Conservation (phyloP, 2,113 vertebrate genomes). For the Pituophis catenifer region DNA sequence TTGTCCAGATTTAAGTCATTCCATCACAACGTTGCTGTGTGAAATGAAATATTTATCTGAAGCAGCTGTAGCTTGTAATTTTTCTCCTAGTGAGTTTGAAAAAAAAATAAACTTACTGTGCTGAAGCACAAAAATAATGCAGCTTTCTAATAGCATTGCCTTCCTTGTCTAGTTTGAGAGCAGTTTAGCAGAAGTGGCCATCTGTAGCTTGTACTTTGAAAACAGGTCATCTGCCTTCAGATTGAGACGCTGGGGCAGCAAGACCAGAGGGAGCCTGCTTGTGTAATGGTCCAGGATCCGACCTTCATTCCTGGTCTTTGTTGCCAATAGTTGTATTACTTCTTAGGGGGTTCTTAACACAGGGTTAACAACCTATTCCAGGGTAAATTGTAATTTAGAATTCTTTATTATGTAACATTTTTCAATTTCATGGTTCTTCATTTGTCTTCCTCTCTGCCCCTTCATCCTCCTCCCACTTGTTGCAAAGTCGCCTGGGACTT, state of each 20-base stretch:
- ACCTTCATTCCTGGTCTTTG: background rate
- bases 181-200: background rate
- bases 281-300: background rate
- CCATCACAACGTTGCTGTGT: background rate
- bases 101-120: background rate
- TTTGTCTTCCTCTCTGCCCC: background rate
- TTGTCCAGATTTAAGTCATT: background rate
- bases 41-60: background rate
- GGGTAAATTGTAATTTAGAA: background rate
- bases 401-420: background rate
- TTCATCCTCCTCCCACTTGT: background rate
- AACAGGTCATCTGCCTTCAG: background rate
- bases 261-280: background rate
- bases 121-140: background rate
- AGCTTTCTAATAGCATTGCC: background rate
- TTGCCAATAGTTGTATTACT: background rate
- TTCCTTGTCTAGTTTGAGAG: background rate
- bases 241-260: background rate
- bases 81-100: background rate
- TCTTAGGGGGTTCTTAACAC: background rate
- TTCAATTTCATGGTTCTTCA: background rate
- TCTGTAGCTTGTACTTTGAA: background rate
- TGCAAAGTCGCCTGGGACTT: background rate
- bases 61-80: background rate
- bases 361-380: background rate